These are phyloP conservation scores for Romanogobio albipinnatus DNA, from an alignment of 2,113 vertebrate genomes.

Conservation along the genomic window DNA sequence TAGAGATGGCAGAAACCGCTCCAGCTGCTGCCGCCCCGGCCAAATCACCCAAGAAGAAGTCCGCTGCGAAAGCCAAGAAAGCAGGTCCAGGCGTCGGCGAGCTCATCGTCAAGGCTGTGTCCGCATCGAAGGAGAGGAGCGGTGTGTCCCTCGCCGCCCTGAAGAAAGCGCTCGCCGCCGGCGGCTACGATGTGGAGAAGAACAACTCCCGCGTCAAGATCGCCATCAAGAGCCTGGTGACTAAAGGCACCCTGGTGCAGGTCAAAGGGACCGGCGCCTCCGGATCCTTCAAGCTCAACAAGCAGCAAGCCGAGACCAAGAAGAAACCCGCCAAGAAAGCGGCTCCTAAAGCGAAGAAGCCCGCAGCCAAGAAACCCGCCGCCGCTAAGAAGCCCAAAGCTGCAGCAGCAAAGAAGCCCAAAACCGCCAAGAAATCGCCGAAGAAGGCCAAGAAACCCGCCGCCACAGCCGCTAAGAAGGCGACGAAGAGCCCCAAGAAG, in stretches of 20 bases:
- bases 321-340: neutral
- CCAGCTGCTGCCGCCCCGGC: neutral
- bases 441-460: constrained; percentile 5
- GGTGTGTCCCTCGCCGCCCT: constrained; percentile 2
- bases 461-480: neutral
- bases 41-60: neutral
- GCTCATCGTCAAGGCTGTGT: constrained; percentile 6
- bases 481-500: neutral
- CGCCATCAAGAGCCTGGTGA: neutral
- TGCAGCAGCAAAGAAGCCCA: neutral
- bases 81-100: neutral
- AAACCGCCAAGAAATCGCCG: neutral
- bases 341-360: neutral
- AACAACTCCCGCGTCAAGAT: constrained; percentile 20
- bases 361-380: neutral
- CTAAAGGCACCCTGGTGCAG: neutral
- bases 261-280: neutral
- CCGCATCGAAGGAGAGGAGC: neutral
- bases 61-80: neutral
- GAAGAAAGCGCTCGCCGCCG: constrained; percentile 19
- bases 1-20: neutral
- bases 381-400: neutral
- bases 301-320: neutral
- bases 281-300: neutral
- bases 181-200: constrained; percentile 11